Conservation (phyloP, 2,888 invertebrate species). For the Morinoia aosen region DNA sequence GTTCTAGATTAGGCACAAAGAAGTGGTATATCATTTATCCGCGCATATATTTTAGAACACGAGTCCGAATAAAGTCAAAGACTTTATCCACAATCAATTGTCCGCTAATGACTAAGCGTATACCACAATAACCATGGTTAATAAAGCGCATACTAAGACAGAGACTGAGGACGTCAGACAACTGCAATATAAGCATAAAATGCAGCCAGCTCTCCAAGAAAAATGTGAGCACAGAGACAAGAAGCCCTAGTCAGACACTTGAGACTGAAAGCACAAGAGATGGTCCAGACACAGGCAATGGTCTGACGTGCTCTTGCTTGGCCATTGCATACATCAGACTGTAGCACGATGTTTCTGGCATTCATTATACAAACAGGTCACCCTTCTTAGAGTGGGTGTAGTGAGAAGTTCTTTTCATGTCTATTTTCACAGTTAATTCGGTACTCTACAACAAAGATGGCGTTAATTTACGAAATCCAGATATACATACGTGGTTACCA, state of each 20-base stretch:
- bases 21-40: neutral
- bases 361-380: too few species aligned
- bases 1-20: neutral
- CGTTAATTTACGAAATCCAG: too few species aligned
- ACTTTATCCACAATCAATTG: neutral
- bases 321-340: too few species aligned
- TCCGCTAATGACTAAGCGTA: neutral
- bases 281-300: neutral
- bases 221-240: neutral
- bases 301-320: neutral
- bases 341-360: too few species aligned
- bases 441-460: too few species aligned
- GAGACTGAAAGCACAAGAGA: neutral
- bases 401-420: too few species aligned
- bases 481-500: too few species aligned
- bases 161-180: neutral
- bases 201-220: neutral
- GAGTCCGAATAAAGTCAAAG: neutral
- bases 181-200: neutral
- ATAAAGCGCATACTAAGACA: neutral
- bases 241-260: neutral
- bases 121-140: neutral
- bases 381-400: too few species aligned
- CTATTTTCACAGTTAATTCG: too few species aligned
- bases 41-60: neutral